Conservation (phyloP, 2,888 invertebrate species). For the Drosophila stalkeri region DNA sequence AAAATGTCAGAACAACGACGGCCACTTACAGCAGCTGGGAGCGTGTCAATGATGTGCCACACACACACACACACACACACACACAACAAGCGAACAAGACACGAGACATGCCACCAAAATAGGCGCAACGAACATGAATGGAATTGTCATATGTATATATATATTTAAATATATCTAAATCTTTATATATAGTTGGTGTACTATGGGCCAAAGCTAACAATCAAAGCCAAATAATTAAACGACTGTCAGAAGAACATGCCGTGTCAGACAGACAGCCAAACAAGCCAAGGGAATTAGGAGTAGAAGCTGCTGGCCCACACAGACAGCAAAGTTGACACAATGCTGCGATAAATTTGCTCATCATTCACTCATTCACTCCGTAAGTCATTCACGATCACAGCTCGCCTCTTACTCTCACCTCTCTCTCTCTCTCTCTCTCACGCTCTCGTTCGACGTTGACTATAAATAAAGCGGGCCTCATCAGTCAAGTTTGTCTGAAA, state of each 20-base stretch:
- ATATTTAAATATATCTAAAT: neutral
- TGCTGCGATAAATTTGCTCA: conserved; percentile 82
- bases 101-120: conserved; percentile 56
- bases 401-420: conserved; percentile 8
- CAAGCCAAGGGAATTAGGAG: conserved; percentile 18
- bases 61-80: conserved; percentile 24
- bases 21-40: conserved; percentile 61
- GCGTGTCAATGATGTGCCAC: conserved; percentile 67
- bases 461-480: conserved; percentile 79
- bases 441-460: conserved; percentile 38
- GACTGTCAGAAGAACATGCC: conserved; percentile 69
- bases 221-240: conserved; percentile 78
- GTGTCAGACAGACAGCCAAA: conserved; percentile 51
- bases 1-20: conserved; percentile 37
- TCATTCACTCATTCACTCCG: conserved; percentile 79
- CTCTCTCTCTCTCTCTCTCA: conserved; percentile 3
- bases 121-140: conserved; percentile 70
- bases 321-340: conserved; percentile 70
- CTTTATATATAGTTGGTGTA: conserved; percentile 4
- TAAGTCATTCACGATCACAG: conserved; percentile 75
- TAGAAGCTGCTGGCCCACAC: conserved; percentile 58
- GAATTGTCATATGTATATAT: conserved; percentile 50
- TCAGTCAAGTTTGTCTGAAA: conserved; percentile 60
- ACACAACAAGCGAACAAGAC: conserved; percentile 35
- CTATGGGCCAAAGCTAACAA: conserved; percentile 55